Evolutionary conservation across 2,888 invertebrate genomes (phyloP), one percentile per base, ranked within the genome.

Genomic region (Himalopsyche kuldschensis): DNA sequence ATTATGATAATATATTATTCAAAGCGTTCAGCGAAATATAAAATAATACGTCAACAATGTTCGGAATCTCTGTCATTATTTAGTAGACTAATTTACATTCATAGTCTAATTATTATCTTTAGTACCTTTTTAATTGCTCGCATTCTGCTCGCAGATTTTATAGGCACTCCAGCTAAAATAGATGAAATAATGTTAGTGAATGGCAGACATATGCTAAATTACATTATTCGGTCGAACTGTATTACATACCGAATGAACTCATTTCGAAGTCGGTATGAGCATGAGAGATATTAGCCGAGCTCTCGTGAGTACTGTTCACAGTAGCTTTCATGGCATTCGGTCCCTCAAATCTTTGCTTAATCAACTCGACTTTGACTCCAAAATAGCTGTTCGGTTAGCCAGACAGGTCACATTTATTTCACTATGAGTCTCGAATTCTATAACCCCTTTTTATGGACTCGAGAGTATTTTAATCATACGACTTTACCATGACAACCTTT

Each of bases 301-400:
- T 69, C 69, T 69, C 69, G 24, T 32, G 24, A 30, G 30, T 27
- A 47, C 41, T 69, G 32, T 48, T 27, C 24, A 27, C 27, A 31
- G 69, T 11, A 79, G 82, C 48, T 79, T 75, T 79, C 77, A 75
- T 75, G 11, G 75, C 75, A n/a, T 79, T 79, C 75, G 46, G 79
- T 46, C 78, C 69, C 31, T 35, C 30, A 80, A 81, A 31, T 79
- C 83, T 69, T 78, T 78, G 75, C 81, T 81, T 83, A 83, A 83
- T 83, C 83, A 83, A 78, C 35, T 47, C 81, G 69, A 55, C 69
- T 69, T 69, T 69, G 69, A 69, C 27, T 69, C 20, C 11, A 15
- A 69, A 69, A 30, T 20, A 1, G 5, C 27, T 69, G 69, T 27
- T 27, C 69, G 27, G 69, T 27, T 69, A 69, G 27, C 69, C 69